phyloP scores from a whole-genome alignment of 2,888 invertebrate genomes.

The Yponomeuta plumbellus region DNA sequence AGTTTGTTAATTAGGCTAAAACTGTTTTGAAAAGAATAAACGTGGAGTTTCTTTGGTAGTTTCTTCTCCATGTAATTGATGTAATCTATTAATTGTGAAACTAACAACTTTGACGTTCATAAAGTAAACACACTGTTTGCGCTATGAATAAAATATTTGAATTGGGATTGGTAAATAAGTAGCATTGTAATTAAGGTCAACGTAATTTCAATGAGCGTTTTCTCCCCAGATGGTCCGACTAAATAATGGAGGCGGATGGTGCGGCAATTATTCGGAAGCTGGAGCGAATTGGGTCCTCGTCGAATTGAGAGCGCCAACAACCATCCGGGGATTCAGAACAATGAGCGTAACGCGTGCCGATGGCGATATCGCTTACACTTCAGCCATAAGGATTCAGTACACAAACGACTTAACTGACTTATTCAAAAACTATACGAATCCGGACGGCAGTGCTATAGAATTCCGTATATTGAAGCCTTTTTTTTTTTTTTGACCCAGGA shows the following conservation, averaged over 20 bases:
- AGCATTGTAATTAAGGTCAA: conserved; percentile 5
- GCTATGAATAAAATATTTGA: too few species aligned
- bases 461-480: too few species aligned
- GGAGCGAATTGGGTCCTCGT: conserved; percentile 93
- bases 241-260: conserved; percentile 92
- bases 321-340: conserved; percentile 92
- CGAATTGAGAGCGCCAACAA: conserved; percentile 91
- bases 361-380: conserved; percentile 90
- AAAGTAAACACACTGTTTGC: too few species aligned
- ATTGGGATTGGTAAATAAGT: not conserved
- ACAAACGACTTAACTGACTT: conserved; percentile 92
- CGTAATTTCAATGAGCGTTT: conserved; percentile 17
- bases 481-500: too few species aligned
- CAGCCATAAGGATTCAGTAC: conserved; percentile 91
- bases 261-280: conserved; percentile 89
- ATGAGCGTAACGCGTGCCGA: conserved; percentile 91
- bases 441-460: conserved; percentile 94
- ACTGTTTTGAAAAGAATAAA: too few species aligned
- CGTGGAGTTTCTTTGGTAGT: too few species aligned
- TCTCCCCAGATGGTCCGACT: conserved; percentile 84
- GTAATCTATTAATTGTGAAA: too few species aligned
- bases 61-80: too few species aligned
- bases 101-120: too few species aligned
- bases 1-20: too few species aligned
- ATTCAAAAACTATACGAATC: conserved; percentile 94